A percentile compares a stretch with the other conserved stretches of the same genome.
Conservation (phyloP, 1,140 invertebrate genomes). For the Mesaphorura yosii region DNA sequence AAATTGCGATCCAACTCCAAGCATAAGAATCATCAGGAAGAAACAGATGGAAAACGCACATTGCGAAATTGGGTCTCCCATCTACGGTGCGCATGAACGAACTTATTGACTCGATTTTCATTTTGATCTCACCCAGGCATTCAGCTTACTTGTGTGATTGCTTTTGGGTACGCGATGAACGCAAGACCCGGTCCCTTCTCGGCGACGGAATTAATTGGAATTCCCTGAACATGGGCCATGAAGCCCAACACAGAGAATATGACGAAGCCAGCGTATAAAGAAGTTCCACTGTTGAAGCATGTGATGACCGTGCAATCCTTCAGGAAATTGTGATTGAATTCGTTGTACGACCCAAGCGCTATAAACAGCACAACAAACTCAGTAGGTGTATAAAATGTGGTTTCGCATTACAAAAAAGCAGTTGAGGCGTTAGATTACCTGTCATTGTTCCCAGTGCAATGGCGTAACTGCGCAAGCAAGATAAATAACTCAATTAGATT, state of each 20-base stretch:
- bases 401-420: no score
- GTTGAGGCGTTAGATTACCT: constrained; percentile 34
- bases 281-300: constrained; percentile 57
- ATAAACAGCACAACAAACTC: background rate
- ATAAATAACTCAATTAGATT: no score
- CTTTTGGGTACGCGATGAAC: constrained; percentile 53
- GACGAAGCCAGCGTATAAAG: constrained; percentile 54
- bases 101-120: no score
- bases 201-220: constrained; percentile 38
- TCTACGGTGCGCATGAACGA: constrained; percentile 1
- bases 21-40: constrained; percentile 71
- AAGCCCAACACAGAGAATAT: constrained; percentile 74
- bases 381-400: constrained; percentile 29
- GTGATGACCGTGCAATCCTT: constrained; percentile 56
- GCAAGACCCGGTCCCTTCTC: constrained; percentile 45
- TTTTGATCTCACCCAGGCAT: background rate
- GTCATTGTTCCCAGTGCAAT: constrained; percentile 49
- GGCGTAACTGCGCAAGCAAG: constrained; percentile 46
- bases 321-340: constrained; percentile 57
- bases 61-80: constrained; percentile 1
- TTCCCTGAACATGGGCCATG: constrained; percentile 43
- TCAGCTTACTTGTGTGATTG: constrained; percentile 50
- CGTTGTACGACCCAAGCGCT: constrained; percentile 61
- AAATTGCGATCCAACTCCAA: constrained; percentile 63
- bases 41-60: constrained; percentile 39